Base-by-base conservation (phyloP, 2,113 vertebrate genomes). In the Pica pica region DNA sequence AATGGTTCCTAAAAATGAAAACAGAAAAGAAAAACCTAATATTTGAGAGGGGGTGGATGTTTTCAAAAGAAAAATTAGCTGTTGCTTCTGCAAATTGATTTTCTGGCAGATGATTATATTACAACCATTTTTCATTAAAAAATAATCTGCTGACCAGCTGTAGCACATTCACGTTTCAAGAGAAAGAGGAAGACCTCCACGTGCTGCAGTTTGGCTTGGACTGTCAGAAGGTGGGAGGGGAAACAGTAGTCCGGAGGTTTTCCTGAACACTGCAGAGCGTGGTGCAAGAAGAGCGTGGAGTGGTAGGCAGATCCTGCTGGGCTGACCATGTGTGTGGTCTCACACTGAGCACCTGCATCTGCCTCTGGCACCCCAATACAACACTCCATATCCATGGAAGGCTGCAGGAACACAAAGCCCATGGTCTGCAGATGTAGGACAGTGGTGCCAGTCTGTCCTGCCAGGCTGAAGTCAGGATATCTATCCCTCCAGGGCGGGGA, bases 11-110 rank as follows among this genome's bases (percentile, higher is more conserved):
- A 69, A 52, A 64, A 76, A 53, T 28, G 57, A 59, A 31, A 46
- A 37, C 2, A 21, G 31, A 24, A 4, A 37, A 24, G 23, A 44
- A 75, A 53, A 2, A 2, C 21, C 26, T 61, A 74, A 60, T 68
- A 85, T 71, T 79, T 46, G 41, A 84, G 53, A 53, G 33, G 7
- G 11, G 5, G 16, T 33, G 16, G 26, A 19, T 88, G 24, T 94
- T 95, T 95, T 83, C 10, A 63, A 83, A 93, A 81, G 90, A 87
- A 93, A 92, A 76, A 90, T 93, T 95, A 95, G 76, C 86, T 96
- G 83, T 92, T 94, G 86, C 86, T 97, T 82, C 89, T 94, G 81
- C 61, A 94, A 96, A 95, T 64, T 87, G 77, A 82, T 82, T 95
- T 96, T 95, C 81, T 95, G 91, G 61, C 83, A 82, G 69, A 84